phyloP scores from a whole-genome alignment of 2,113 vertebrate species.

The Gavialis gangeticus region DNA sequence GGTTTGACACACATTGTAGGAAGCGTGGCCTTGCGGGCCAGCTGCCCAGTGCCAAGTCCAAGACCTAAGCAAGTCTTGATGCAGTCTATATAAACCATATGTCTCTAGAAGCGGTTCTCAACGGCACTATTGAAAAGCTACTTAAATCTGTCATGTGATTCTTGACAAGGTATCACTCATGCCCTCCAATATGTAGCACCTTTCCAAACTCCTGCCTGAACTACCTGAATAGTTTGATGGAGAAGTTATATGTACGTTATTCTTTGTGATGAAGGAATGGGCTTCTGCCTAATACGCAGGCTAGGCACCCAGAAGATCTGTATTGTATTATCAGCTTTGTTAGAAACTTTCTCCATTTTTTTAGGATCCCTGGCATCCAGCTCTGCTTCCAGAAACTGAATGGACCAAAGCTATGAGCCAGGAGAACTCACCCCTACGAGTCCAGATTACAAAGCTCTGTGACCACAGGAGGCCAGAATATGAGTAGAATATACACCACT shows the following conservation, averaged over 20 bases:
- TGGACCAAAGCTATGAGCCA: rapidly evolving
- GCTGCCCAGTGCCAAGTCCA: background rate
- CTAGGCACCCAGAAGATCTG: background rate
- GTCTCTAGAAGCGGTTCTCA: no score
- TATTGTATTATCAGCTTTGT: background rate
- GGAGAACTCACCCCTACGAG: background rate
- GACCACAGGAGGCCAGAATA: background rate
- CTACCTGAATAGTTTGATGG: background rate
- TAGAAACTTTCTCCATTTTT: background rate
- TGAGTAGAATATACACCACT: background rate
- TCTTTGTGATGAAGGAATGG: background rate
- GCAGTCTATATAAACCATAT: background rate
- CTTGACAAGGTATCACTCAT: background rate
- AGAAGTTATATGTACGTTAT: background rate
- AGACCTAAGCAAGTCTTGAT: background rate
- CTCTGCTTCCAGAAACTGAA: background rate
- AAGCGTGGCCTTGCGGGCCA: background rate
- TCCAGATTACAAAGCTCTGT: background rate
- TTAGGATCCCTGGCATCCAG: background rate
- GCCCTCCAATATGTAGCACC: background rate
- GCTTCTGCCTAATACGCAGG: background rate
- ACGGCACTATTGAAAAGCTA: background rate
- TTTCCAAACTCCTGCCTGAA: background rate
- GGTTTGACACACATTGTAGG: background rate
- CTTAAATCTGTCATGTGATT: background rate